These are phyloP conservation scores for Xanthia togata DNA, from an alignment of 2,888 invertebrate species.

Conservation along the genomic window DNA sequence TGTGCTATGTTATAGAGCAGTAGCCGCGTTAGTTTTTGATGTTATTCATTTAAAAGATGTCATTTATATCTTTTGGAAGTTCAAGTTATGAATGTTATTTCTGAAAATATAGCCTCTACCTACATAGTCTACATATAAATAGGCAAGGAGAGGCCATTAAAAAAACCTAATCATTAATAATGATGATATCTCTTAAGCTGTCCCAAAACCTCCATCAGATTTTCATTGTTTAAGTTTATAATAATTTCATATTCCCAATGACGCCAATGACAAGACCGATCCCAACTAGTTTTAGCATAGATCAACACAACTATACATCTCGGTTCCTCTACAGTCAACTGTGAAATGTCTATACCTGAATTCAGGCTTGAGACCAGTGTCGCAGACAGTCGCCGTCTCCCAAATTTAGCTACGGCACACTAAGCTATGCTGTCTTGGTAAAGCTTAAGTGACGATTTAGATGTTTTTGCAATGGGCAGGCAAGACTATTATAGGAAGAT, in stretches of 20 bases:
- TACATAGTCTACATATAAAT: not conserved
- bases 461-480: not conserved
- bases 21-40: not conserved
- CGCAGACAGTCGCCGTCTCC: constrained; percentile 39
- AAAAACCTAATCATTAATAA: not conserved
- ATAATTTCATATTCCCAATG: not conserved
- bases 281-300: not conserved
- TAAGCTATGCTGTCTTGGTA: constrained; percentile 36
- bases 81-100: not conserved
- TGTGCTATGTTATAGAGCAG: not conserved
- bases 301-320: not conserved
- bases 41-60: not conserved
- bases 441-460: constrained; percentile 12
- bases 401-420: constrained; percentile 27
- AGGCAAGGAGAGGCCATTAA: not conserved
- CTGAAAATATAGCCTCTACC: not conserved
- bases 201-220: not conserved
- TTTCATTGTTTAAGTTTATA: not conserved
- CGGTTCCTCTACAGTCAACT: not conserved
- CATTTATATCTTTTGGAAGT: not conserved
- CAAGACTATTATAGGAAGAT: no score
- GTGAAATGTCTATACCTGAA: constrained; percentile 22
- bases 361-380: constrained; percentile 32
- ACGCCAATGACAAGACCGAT: not conserved
- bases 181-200: not conserved